Evolutionary conservation across 1,140 invertebrate species (phyloP), one percentile per base, ranked within the genome.

Genomic region (Bombus balteatus): DNA sequence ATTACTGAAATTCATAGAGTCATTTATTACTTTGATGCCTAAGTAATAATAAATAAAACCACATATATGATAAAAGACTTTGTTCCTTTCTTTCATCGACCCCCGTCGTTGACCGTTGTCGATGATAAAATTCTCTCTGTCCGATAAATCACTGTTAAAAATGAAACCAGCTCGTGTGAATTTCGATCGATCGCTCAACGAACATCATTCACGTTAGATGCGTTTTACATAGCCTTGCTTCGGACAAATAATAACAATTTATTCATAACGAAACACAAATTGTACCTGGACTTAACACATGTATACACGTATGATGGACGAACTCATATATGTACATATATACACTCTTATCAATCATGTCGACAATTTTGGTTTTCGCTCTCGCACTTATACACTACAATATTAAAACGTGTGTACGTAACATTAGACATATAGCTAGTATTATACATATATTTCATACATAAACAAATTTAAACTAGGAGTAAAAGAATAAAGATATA

Each of bases 241-340:
- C 81, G 53, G 87, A 89, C 82, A 89, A 81, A 87, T 77, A 87
- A 90, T 92, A 92, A 92, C 88, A 91, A 90, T 92, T 91, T 88
- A 87, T 87, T 89, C 3, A 76, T 83, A 92, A 91, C 80, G 86
- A 90, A 83, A 88, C 87, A 81, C 71, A 89, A 90, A 72, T 72
- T 88, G 59, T 88, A 88, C 71, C 6, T 15, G 8, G 75, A 62
- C 25, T 57, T 39, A 18, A 62, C 2, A 53, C 22, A 59, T 25
- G 34, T 13, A 25, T 18, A 66, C 22, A 1, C 8, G 9, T 41
- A 32, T 28, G 0, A 8, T 5, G 70, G 9, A 71, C 8, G 62
- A 81, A 57, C 68, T 34, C 6, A 53, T 22, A 53, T 53, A 53
- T 53, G 13, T 53, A 53, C 47, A 53, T 9, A n/a, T n/a, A 76